Evolutionary conservation across 1,140 invertebrate genomes (phyloP).

Genomic region (Procambarus virginalis): DNA sequence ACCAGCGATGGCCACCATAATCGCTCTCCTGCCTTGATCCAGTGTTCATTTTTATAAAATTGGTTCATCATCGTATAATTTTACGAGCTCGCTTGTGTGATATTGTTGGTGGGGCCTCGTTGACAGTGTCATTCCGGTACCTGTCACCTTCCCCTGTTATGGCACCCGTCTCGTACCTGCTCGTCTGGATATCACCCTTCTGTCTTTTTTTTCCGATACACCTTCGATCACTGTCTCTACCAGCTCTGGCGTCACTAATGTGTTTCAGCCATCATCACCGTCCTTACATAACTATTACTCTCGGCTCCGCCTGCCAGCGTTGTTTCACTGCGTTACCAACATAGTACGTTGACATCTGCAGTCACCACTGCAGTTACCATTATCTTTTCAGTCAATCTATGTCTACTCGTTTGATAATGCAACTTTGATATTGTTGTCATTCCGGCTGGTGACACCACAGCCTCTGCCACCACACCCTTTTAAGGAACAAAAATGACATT

Average conservation of each 20-base stretch:
- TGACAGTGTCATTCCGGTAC: background rate
- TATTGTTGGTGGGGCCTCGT: background rate
- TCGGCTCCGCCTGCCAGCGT: background rate
- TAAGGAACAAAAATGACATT: too few relatives aligned
- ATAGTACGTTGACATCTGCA: too few relatives aligned
- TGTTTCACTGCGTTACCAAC: too few relatives aligned
- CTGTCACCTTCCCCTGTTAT: background rate
- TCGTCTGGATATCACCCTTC: background rate
- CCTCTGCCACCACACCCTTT: background rate
- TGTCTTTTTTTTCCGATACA: too few relatives aligned
- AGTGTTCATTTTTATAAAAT: background rate
- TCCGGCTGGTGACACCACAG: background rate
- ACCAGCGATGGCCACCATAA: background rate
- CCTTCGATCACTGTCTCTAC: background rate
- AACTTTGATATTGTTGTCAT: background rate
- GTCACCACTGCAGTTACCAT: background rate
- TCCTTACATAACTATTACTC: background rate
- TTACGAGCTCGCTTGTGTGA: background rate
- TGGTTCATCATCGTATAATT: conserved; percentile 13
- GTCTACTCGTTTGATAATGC: too few relatives aligned
- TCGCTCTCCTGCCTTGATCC: conserved; percentile 5
- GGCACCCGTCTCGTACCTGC: background rate
- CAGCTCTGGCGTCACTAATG: background rate
- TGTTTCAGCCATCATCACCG: background rate
- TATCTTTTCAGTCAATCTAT: too few relatives aligned